These are phyloP conservation scores for Protonemura montana DNA, from an alignment of 2,888 invertebrate species.

Conservation along the genomic window DNA sequence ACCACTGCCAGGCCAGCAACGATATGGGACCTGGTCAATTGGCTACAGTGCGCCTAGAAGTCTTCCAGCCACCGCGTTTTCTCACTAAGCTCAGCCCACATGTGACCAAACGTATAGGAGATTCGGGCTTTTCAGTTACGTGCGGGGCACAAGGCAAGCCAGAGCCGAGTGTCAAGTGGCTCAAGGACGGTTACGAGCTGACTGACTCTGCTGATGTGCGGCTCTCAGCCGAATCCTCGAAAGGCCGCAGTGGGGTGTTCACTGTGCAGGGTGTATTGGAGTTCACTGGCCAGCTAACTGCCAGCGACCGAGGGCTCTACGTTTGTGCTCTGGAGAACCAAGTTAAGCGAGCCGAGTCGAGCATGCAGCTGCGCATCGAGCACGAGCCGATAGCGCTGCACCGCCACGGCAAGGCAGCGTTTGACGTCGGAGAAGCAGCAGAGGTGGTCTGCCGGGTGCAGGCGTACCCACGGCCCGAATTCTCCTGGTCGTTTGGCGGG, in stretches of 20 bases:
- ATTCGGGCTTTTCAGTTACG: slow-evolving; percentile 78
- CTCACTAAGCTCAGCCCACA: slow-evolving; percentile 83
- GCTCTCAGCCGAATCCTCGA: slow-evolving; percentile 79
- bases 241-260: slow-evolving; percentile 79
- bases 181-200: slow-evolving; percentile 84
- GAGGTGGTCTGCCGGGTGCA: slow-evolving; percentile 88
- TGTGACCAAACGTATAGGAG: slow-evolving; percentile 75
- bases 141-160: slow-evolving; percentile 92
- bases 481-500: slow-evolving; percentile 87
- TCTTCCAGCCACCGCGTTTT: slow-evolving; percentile 88
- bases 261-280: slow-evolving; percentile 83
- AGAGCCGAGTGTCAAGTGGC: slow-evolving; percentile 82
- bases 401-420: slow-evolving; percentile 88
- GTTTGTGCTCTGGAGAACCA: slow-evolving; percentile 89
- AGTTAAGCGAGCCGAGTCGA: slow-evolving; percentile 85
- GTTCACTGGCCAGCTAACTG: slow-evolving; percentile 81
- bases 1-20: slow-evolving; percentile 90
- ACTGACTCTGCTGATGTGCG: slow-evolving; percentile 75
- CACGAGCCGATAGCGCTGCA: slow-evolving; percentile 88
- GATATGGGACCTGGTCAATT: slow-evolving; percentile 87
- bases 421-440: slow-evolving; percentile 82
- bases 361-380: slow-evolving; percentile 90
- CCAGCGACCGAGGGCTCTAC: slow-evolving; percentile 86
- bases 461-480: slow-evolving; percentile 91
- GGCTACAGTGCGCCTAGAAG: slow-evolving; percentile 83